Evolutionary conservation across 2,797 vertebrate genomes (phyloP).

Genomic region (Gila robusta): DNA sequence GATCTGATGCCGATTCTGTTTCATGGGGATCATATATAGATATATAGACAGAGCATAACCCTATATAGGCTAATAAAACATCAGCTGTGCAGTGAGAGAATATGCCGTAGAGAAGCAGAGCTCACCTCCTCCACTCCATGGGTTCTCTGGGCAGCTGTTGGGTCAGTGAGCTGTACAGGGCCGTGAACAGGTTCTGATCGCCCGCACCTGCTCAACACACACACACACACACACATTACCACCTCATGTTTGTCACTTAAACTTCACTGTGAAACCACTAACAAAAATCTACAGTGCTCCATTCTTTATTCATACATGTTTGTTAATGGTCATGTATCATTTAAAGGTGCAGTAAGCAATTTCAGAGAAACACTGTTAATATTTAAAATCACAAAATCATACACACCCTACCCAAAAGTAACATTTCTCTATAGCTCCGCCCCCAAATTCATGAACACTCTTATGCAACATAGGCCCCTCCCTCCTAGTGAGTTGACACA

Average conservation of each 20-base stretch:
- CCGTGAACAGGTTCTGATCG: conserved; percentile 93
- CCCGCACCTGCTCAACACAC: conserved; percentile 85
- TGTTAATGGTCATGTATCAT: not conserved
- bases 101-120: not conserved
- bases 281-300: not conserved
- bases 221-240: not conserved
- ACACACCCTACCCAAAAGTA: not conserved
- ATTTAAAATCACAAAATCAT: not conserved
- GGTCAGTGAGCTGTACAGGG: conserved; percentile 89
- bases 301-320: not conserved
- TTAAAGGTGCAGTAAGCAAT: not conserved
- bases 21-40: not conserved
- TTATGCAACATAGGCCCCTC: not conserved
- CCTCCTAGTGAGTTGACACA: not conserved
- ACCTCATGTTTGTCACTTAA: not conserved
- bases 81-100: not conserved
- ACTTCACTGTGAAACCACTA: not conserved
- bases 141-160: conserved; percentile 96
- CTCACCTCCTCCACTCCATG: conserved; percentile 97
- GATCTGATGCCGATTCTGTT: not conserved
- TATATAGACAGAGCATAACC: not conserved
- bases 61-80: not conserved
- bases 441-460: not conserved
- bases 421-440: not conserved
- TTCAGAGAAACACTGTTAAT: not conserved